Percentiles rank a stretch among this genome's conserved stretches.
These are phyloP conservation scores for Datnioides undecimradiatus DNA, from an alignment of 2,113 vertebrate species.

Conservation along the genomic window DNA sequence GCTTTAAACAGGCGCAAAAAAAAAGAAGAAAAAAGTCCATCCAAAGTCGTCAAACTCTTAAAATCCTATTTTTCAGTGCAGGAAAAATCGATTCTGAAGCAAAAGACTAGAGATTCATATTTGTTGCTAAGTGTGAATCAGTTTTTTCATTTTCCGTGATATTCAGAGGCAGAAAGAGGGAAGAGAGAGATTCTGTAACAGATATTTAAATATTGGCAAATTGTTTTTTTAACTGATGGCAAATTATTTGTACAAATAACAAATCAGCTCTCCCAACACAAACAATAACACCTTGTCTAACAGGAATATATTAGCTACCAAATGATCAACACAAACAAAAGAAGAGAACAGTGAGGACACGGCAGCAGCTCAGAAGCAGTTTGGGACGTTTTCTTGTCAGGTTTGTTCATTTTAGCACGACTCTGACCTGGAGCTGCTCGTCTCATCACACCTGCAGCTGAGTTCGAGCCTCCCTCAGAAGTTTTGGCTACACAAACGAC, in stretches of 20 bases:
- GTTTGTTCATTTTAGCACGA: not conserved
- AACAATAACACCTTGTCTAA: constrained; percentile 27
- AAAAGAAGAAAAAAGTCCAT: not conserved
- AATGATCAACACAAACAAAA: constrained; percentile 40
- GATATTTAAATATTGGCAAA: constrained; percentile 63
- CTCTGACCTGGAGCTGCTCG: no score
- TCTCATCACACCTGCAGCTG: not conserved
- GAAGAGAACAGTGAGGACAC: constrained; percentile 10
- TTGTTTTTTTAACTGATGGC: constrained; percentile 37
- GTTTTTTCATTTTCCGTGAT: constrained; percentile 4
- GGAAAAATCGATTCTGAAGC: not conserved
- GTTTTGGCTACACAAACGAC: not conserved
- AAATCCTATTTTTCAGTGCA: not conserved
- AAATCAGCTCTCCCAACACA: constrained; percentile 4
- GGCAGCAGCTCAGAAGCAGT: constrained; percentile 18
- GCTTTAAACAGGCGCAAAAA: constrained; percentile 10
- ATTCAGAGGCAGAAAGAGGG: constrained; percentile 17
- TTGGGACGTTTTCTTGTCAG: not conserved
- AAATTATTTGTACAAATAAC: constrained; percentile 45
- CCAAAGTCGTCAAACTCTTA: not conserved
- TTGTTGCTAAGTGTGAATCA: not conserved
- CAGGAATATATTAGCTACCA: constrained; percentile 47
- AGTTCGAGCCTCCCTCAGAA: not conserved
- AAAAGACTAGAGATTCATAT: not conserved
- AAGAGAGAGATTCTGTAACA: constrained; percentile 43